Conservation (phyloP, 2,797 vertebrate species). For the Aythya fuligula region DNA sequence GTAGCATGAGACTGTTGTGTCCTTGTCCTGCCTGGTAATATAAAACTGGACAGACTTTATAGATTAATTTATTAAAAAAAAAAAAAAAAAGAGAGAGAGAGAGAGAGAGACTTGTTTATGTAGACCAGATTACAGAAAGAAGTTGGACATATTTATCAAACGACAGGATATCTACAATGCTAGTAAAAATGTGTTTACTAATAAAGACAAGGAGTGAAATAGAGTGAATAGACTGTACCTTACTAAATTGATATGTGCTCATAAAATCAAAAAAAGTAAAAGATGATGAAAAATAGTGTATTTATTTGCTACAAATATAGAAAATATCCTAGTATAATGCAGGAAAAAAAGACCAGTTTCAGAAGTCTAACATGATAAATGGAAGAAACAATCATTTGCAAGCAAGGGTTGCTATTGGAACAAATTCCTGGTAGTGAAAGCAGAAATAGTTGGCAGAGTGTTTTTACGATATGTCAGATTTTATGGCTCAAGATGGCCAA, state of each 20-base stretch:
- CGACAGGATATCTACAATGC: background rate
- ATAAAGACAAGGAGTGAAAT: background rate
- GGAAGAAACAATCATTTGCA: background rate
- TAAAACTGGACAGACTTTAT: background rate
- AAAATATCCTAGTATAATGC: background rate
- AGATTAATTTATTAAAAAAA: background rate
- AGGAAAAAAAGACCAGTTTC: background rate
- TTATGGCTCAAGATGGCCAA: background rate
- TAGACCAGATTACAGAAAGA: background rate
- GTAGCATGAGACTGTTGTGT: background rate
- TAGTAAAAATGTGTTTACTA: background rate
- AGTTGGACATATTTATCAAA: background rate
- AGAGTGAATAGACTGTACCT: background rate
- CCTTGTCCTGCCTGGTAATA: background rate
- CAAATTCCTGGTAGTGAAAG: background rate
- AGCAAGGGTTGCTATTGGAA: background rate
- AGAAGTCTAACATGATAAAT: background rate
- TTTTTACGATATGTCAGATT: background rate
- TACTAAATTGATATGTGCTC: background rate
- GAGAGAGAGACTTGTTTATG: background rate
- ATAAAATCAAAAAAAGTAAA: background rate
- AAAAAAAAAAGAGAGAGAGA: too few relatives aligned
- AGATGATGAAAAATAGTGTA: background rate
- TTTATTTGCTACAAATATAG: background rate
- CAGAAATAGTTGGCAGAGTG: background rate